phyloP scores from a whole-genome alignment of 2,888 invertebrate genomes.

The Erebia ligea region DNA sequence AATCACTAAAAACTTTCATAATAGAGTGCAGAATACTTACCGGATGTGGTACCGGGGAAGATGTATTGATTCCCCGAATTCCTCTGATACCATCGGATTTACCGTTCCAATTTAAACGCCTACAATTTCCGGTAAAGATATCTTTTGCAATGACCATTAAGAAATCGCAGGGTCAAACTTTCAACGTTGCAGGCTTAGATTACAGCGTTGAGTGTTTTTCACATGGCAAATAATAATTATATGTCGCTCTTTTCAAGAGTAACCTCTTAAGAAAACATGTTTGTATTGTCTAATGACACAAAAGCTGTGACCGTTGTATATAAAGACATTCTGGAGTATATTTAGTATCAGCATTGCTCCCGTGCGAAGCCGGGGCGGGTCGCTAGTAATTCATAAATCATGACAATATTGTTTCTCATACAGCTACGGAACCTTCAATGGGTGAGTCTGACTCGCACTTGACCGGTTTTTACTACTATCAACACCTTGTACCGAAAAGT shows the following conservation, averaged over 20 bases:
- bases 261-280: neutral
- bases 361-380: no score
- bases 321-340: no score
- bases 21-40: conserved; percentile 47
- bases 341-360: no score
- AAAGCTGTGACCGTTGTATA: no score
- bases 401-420: no score
- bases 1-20: conserved; percentile 45
- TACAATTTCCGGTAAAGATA: conserved; percentile 42
- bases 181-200: conserved; percentile 14
- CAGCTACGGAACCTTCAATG: no score
- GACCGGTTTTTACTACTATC: neutral
- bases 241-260: conserved; percentile 20
- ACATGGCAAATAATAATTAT: no score
- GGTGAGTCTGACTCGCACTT: no score
- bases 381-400: no score
- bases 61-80: conserved; percentile 33
- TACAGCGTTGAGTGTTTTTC: no score
- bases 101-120: conserved; percentile 43
- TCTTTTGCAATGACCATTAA: conserved; percentile 40
- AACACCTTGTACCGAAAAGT: neutral
- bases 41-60: conserved; percentile 44
- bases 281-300: no score
- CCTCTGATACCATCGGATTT: conserved; percentile 43
- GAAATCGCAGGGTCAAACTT: conserved; percentile 36